These are phyloP conservation scores for Apamea crenata DNA, from an alignment of 2,888 invertebrate genomes.

Conservation along the genomic window DNA sequence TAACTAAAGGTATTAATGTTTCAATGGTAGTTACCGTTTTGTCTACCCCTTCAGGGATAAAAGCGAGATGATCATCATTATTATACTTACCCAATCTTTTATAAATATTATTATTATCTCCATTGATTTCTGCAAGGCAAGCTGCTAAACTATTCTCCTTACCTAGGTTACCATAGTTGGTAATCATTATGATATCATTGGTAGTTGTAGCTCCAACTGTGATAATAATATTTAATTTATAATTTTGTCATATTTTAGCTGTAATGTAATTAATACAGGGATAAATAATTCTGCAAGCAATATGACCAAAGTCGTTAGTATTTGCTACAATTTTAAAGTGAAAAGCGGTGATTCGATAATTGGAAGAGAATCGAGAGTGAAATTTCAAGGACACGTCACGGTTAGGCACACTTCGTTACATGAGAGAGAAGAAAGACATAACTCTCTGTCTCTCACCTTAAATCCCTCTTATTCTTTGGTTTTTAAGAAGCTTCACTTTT, in stretches of 20 bases:
- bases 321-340: not conserved
- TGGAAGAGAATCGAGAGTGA: not conserved
- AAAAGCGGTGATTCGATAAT: not conserved
- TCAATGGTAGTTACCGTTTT: too few relatives aligned
- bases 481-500: not conserved
- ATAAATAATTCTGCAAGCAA: slow-evolving; percentile 47
- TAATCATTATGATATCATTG: slow-evolving; percentile 52
- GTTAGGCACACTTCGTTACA: not conserved
- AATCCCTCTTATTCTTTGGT: not conserved
- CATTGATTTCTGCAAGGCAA: slow-evolving; percentile 13
- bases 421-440: not conserved
- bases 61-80: not conserved
- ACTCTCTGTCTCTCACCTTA: not conserved
- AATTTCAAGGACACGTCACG: not conserved
- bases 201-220: slow-evolving; percentile 86
- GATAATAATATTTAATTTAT: slow-evolving; percentile 76
- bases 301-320: not conserved
- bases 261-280: slow-evolving; percentile 45
- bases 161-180: slow-evolving; percentile 42
- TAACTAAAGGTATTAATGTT: not conserved
- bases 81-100: not conserved
- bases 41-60: not conserved
- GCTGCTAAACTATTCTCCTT: slow-evolving; percentile 29
- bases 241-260: slow-evolving; percentile 55
- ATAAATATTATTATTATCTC: slow-evolving; percentile 1